Percentiles rank a stretch among this genome's conserved stretches.
Evolutionary conservation across 2,113 vertebrate genomes (phyloP).

Genomic region (Trogon surrucura): DNA sequence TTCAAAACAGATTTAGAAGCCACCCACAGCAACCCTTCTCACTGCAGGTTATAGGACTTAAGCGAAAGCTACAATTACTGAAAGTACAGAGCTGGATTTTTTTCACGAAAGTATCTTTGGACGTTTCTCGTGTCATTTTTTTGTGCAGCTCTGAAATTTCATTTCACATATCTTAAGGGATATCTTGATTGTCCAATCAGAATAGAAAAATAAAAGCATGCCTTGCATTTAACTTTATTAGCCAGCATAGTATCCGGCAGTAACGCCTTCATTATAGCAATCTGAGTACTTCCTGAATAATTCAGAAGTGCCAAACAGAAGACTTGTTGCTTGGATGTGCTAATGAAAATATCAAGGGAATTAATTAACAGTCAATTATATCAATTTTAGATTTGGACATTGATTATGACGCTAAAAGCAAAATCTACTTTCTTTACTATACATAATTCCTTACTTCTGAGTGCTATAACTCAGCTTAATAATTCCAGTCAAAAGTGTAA

Average conservation of each 20-base stretch:
- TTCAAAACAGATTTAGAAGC: background rate
- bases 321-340: slow-evolving; percentile 86
- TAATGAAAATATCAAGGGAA: slow-evolving; percentile 92
- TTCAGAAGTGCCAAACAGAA: slow-evolving; percentile 82
- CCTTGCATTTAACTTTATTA: slow-evolving; percentile 65
- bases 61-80: background rate
- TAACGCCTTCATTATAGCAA: slow-evolving; percentile 75
- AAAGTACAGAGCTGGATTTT: background rate
- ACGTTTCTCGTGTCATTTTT: background rate
- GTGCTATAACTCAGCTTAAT: slow-evolving; percentile 23
- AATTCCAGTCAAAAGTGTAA: slow-evolving; percentile 57
- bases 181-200: slow-evolving; percentile 23
- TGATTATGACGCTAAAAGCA: slow-evolving; percentile 79
- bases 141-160: background rate
- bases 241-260: slow-evolving; percentile 55
- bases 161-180: slow-evolving; percentile 3
- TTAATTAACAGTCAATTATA: slow-evolving; percentile 95
- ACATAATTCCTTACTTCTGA: background rate
- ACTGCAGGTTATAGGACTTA: background rate
- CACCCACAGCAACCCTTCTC: background rate
- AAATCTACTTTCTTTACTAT: slow-evolving; percentile 66
- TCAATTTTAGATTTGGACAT: slow-evolving; percentile 85
- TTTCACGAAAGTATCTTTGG: background rate
- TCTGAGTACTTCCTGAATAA: slow-evolving; percentile 81
- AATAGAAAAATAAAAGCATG: slow-evolving; percentile 37